Evolutionary conservation across 2,113 vertebrate species (phyloP).

Genomic region (Proteles cristata): DNA sequence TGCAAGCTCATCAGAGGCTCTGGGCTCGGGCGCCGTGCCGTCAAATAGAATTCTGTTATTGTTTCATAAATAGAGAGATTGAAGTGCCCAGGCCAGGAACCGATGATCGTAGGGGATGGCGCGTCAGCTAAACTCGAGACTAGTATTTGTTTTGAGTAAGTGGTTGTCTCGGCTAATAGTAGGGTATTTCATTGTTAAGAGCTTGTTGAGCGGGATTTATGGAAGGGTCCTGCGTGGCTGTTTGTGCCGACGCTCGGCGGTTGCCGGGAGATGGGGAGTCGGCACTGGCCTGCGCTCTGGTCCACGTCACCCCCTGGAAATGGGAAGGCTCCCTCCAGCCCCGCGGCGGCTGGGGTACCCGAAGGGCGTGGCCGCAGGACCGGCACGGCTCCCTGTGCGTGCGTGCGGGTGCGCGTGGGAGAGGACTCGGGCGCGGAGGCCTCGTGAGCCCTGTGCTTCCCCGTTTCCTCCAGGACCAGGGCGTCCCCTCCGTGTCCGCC

Average conservation of each 20-base stretch:
- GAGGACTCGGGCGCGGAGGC: rapidly evolving
- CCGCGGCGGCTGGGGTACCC: neutral
- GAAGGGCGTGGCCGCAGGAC: rapidly evolving
- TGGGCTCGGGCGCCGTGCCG: slow-evolving; percentile 88
- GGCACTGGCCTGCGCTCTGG: rapidly evolving
- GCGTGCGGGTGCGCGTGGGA: rapidly evolving
- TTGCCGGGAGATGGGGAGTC: neutral
- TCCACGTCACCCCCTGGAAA: neutral
- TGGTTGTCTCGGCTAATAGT: slow-evolving; percentile 64
- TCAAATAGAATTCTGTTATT: slow-evolving; percentile 93
- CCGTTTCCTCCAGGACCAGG: neutral
- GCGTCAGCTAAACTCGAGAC: slow-evolving; percentile 60
- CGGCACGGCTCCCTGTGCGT: rapidly evolving
- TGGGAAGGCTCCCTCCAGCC: rapidly evolving
- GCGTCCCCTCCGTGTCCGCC: rapidly evolving
- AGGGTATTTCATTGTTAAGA: slow-evolving; percentile 60
- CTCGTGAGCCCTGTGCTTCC: rapidly evolving
- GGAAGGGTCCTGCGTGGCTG: neutral
- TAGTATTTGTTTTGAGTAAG: slow-evolving; percentile 75
- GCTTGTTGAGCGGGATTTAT: slow-evolving; percentile 71
- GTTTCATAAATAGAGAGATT: slow-evolving; percentile 90
- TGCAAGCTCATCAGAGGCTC: slow-evolving; percentile 87
- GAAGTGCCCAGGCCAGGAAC: slow-evolving; percentile 74
- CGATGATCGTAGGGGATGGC: slow-evolving; percentile 71
- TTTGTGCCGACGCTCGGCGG: neutral